Evolutionary conservation across 1,140 invertebrate species (phyloP).

Genomic region (Bombyx mandarina): DNA sequence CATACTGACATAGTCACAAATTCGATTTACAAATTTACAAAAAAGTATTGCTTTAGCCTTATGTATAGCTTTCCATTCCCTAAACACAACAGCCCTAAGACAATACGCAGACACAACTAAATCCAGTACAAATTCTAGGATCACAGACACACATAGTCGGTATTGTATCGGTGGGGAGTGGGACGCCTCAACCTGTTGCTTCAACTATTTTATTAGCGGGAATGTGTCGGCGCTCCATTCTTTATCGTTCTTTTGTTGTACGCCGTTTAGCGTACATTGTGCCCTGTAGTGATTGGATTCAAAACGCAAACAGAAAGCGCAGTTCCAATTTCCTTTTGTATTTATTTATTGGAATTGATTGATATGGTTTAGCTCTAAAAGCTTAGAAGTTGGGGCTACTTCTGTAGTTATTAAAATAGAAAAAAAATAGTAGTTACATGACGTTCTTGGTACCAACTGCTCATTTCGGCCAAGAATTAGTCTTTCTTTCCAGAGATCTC

Average conservation of each 20-base stretch:
- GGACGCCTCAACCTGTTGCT: conserved; percentile 58
- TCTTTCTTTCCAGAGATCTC: no score
- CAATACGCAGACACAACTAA: neutral
- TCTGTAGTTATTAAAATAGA: no score
- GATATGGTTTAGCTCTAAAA: neutral
- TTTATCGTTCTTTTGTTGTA: conserved; percentile 66
- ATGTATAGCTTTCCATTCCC: no score
- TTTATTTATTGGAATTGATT: conserved; percentile 34
- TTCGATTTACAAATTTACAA: no score
- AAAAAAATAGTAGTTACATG: no score
- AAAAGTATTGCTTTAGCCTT: no score
- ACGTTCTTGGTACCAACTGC: no score
- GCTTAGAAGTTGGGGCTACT: no score
- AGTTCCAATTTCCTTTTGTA: conserved; percentile 37
- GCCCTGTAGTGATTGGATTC: conserved; percentile 56
- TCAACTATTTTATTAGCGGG: conserved; percentile 66
- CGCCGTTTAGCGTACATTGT: conserved; percentile 48
- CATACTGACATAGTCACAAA: no score
- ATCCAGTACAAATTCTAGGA: conserved; percentile 26
- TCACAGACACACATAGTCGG: conserved; percentile 31
- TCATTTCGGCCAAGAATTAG: no score
- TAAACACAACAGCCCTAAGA: no score
- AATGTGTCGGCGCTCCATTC: conserved; percentile 63
- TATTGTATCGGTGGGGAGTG: conserved; percentile 42
- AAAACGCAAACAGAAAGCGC: conserved; percentile 54